Evolutionary conservation across 2,888 invertebrate species (phyloP), one percentile per base, ranked within the genome.

Genomic region (Himalopsyche kuldschensis): DNA sequence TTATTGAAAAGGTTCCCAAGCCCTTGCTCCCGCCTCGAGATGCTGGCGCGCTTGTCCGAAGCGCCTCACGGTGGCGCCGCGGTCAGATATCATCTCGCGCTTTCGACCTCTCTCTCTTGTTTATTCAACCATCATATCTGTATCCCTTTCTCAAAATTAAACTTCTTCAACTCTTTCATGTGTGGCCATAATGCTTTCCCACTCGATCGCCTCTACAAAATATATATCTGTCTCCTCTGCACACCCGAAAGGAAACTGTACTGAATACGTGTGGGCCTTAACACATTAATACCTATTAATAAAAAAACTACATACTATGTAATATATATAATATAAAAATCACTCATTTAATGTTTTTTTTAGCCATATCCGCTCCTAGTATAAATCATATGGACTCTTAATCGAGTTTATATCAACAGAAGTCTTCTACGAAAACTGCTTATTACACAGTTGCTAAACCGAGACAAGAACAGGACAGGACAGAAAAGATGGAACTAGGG

Each of bases 1-100:
- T n/a, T n/a, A n/a, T n/a, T n/a, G n/a, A 5, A 63, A 75, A 5
- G 55, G 77, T 81, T 81, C 31, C 24, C 17, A 5, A 32, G 24
- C n/a, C 75, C 81, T 77, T 55, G 31, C 79, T 20, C 47, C 32
- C 77, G 47, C 69, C 78, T 63, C 30, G 78, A 20, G 69, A 30
- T 32, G 75, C 75, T 75, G 75, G 63, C 41, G 81, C 81, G 81
- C 77, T 69, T 78, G 84, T 82, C 46, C 77, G 80, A 82, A 84
- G 82, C 82, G 84, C 82, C 84, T 82, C 46, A 79, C 79, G 27
- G 79, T 85, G 85, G 85, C 85, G 85, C 85, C 85, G 85, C 82
- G 79, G 69, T 46, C 79, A 81, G 85, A 85, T 85, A 85, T 83
- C 83, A 85, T 85, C 85, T 85, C 85, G 80, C 83, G 82, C 83